These are phyloP conservation scores for Cyprinodon diabolis DNA, from an alignment of 2,797 vertebrate genomes.

Conservation along the genomic window DNA sequence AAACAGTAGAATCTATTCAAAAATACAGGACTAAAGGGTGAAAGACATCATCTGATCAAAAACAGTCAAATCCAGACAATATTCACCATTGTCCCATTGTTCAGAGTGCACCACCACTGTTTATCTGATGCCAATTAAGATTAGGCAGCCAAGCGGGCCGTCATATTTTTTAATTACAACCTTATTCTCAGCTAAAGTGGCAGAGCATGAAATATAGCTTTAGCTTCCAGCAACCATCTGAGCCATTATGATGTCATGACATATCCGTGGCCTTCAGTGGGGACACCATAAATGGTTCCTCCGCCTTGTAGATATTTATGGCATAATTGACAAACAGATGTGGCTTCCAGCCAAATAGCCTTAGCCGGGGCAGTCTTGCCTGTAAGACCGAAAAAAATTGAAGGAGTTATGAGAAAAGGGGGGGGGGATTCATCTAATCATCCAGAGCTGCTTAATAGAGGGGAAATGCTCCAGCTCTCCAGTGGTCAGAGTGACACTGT, in stretches of 20 bases:
- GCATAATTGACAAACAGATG: conserved; percentile 74
- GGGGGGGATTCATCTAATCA: conserved; percentile 24
- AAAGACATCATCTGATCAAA: conserved; percentile 24
- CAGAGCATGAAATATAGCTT: conserved; percentile 71
- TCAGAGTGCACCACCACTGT: conserved; percentile 27
- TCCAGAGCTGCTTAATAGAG: conserved; percentile 37
- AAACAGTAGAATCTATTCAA: conserved; percentile 12
- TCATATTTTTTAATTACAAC: conserved; percentile 78
- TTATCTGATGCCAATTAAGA: conserved; percentile 66
- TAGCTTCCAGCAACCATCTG: conserved; percentile 69
- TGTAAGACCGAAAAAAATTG: conserved; percentile 45
- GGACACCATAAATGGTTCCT: conserved; percentile 61
- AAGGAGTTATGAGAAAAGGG: conserved; percentile 17
- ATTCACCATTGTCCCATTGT: conserved; percentile 11
- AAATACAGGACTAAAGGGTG: conserved; percentile 2
- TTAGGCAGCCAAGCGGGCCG: conserved; percentile 51
- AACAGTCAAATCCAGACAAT: conserved; percentile 19
- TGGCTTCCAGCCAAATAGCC: conserved; percentile 67
- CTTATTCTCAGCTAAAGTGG: conserved; percentile 63
- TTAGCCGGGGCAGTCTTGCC: conserved; percentile 60
- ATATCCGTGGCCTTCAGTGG: conserved; percentile 58
- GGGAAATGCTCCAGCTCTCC: conserved; percentile 28
- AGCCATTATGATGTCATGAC: conserved; percentile 78
- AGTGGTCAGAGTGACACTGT: conserved; percentile 17
- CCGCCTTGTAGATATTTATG: conserved; percentile 77